Evolutionary conservation across 23 tunicate genomes (phyloP).

Genomic region (Ciona savignyi): DNA sequence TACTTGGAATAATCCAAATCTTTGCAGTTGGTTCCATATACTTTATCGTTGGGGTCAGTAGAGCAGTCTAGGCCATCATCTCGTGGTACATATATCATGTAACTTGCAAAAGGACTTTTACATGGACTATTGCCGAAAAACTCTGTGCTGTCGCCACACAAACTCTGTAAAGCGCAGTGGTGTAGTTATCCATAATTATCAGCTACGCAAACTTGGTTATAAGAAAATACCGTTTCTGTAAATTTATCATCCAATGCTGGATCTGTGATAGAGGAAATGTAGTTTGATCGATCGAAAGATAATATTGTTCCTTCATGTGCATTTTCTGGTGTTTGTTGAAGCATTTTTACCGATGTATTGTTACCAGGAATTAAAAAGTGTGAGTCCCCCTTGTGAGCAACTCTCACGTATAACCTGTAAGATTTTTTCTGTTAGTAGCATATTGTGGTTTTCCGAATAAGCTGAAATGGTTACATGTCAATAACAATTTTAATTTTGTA

Average conservation of each 20-base stretch:
- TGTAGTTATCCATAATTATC: neutral
- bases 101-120: neutral
- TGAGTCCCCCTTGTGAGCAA: slow-evolving; percentile 9
- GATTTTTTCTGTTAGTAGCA: too few relatives aligned
- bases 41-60: neutral
- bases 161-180: too few relatives aligned
- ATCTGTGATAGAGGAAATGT: neutral
- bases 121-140: neutral
- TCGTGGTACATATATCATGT: neutral
- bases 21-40: neutral
- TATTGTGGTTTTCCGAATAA: too few relatives aligned
- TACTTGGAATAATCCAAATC: neutral
- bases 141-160: neutral
- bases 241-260: neutral
- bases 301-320: neutral
- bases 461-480: too few relatives aligned
- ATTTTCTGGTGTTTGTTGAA: slow-evolving; percentile 13
- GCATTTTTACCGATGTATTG: neutral
- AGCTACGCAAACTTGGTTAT: neutral
- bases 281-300: neutral
- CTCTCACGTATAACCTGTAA: neutral
- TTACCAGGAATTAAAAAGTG: neutral
- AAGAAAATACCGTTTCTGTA: neutral
- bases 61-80: neutral
- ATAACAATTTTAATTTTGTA: too few relatives aligned